Percentiles rank a stretch among this genome's conserved stretches.
Conservation (phyloP, 1,140 invertebrate species). For the Pachypsylla venusta region DNA sequence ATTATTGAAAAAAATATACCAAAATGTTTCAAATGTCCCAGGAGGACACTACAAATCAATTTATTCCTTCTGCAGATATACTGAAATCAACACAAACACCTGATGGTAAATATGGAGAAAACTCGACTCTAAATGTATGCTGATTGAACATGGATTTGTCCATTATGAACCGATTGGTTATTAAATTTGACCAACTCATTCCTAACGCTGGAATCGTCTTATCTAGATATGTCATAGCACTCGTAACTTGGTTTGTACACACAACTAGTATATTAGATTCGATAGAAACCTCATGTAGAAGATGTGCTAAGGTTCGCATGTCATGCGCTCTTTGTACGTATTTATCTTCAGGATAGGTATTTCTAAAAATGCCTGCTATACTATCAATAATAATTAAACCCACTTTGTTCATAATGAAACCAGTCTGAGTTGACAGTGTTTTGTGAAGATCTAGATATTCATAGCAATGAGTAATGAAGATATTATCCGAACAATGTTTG, state of each 20-base stretch:
- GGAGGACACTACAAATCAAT: background rate
- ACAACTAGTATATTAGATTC: slow-evolving; percentile 41
- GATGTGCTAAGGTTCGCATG: slow-evolving; percentile 38
- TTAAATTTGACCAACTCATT: slow-evolving; percentile 49
- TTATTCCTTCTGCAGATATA: background rate
- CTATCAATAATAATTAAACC: slow-evolving; percentile 58
- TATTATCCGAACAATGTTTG: background rate
- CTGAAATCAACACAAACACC: background rate
- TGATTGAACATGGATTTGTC: slow-evolving; percentile 12
- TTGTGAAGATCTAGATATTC: background rate
- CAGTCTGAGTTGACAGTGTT: background rate
- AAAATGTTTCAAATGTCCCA: too few relatives aligned
- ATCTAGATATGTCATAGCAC: slow-evolving; percentile 15
- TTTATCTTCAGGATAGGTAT: slow-evolving; percentile 37
- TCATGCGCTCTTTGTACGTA: slow-evolving; percentile 35
- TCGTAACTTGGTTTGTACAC: slow-evolving; percentile 55
- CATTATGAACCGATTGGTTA: slow-evolving; percentile 45
- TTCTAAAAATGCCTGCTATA: slow-evolving; percentile 52
- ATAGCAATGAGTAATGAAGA: slow-evolving; percentile 6
- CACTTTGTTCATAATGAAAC: slow-evolving; percentile 25
- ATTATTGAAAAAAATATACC: too few relatives aligned
- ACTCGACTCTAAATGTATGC: background rate
- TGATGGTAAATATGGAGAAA: background rate
- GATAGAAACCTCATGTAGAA: slow-evolving; percentile 39
- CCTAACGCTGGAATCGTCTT: slow-evolving; percentile 38